Conservation (phyloP, 2,113 vertebrate species). For the Piprites chloris region DNA sequence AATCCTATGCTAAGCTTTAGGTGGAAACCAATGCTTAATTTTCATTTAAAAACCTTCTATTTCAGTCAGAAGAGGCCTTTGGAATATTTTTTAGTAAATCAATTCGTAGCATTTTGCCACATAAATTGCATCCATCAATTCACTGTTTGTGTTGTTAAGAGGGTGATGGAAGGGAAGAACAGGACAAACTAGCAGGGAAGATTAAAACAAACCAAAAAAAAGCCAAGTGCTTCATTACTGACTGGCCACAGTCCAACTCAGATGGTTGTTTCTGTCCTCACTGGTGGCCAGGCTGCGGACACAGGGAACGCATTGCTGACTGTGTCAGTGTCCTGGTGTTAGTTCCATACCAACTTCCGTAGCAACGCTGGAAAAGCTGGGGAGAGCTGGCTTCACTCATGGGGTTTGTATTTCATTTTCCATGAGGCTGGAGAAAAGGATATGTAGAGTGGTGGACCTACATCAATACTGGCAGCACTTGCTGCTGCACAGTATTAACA, state of each 20-base stretch:
- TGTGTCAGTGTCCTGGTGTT: fast-evolving
- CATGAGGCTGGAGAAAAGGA: not conserved
- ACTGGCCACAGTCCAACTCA: not conserved
- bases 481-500: not conserved
- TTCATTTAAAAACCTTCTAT: not conserved
- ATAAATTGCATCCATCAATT: not conserved
- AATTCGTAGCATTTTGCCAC: not conserved
- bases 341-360: not conserved
- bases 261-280: not conserved
- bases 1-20: not conserved
- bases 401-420: not conserved
- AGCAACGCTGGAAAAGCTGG: not conserved
- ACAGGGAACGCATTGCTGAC: fast-evolving
- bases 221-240: not conserved
- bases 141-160: not conserved
- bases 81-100: not conserved
- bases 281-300: not conserved
- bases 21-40: not conserved
- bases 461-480: not conserved
- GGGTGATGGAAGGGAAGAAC: not conserved
- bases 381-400: not conserved
- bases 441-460: fast-evolving
- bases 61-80: not conserved
- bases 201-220: not conserved
- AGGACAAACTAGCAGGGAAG: not conserved